Evolutionary conservation across 2,888 invertebrate genomes (phyloP).

Genomic region (Galeopsomyia nigrocyanea): DNA sequence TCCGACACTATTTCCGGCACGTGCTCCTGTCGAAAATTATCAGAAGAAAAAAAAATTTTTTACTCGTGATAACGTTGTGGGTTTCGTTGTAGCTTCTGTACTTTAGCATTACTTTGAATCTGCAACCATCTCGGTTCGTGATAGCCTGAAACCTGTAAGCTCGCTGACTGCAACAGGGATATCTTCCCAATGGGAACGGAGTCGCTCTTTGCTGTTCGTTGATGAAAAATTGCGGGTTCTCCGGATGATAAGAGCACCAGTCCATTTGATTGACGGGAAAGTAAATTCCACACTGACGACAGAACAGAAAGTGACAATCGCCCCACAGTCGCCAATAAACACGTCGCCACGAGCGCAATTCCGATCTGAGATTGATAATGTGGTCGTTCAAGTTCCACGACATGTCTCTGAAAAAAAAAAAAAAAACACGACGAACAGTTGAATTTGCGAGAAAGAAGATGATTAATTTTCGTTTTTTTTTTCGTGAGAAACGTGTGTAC

Average conservation of each 20-base stretch:
- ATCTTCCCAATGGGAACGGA: constrained; percentile 80
- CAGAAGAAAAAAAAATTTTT: too few species aligned
- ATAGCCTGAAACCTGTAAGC: constrained; percentile 85
- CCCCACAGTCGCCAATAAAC: constrained; percentile 97
- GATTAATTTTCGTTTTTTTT: constrained; percentile 14
- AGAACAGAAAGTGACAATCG: constrained; percentile 88
- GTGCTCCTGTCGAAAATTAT: constrained; percentile 74
- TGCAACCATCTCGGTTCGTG: constrained; percentile 73
- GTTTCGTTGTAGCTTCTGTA: too few species aligned
- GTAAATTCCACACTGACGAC: constrained; percentile 82
- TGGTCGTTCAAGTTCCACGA: constrained; percentile 87
- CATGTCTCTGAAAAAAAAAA: constrained; percentile 73
- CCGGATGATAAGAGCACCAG: constrained; percentile 88
- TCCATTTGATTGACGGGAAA: constrained; percentile 84
- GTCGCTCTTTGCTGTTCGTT: constrained; percentile 77
- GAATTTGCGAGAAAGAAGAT: too few species aligned
- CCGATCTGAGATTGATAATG: constrained; percentile 81
- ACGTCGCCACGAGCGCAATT: constrained; percentile 88
- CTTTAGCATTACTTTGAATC: constrained; percentile 58
- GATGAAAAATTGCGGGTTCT: constrained; percentile 81
- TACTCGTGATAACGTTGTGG: too few species aligned
- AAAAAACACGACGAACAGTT: too few species aligned
- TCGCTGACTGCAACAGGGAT: constrained; percentile 90
- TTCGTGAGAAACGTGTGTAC: constrained; percentile 62
- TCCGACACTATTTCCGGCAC: constrained; percentile 76